phyloP scores from a whole-genome alignment of 2,113 vertebrate genomes.

The Crypturellus undulatus region DNA sequence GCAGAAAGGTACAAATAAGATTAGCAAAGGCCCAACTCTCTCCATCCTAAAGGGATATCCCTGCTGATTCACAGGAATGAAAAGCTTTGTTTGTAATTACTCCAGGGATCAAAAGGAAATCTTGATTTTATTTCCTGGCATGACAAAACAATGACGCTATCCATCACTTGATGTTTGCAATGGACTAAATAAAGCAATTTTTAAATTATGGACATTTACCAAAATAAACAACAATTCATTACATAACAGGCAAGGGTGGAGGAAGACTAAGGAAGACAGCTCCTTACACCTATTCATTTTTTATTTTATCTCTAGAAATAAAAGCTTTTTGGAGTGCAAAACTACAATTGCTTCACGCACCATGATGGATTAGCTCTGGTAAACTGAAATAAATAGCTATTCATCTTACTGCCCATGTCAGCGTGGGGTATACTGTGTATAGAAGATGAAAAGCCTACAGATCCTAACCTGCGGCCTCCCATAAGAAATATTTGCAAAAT shows the following conservation, averaged over 20 bases:
- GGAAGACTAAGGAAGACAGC: conserved; percentile 20
- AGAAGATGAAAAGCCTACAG: conserved; percentile 51
- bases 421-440: neutral
- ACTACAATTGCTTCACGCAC: conserved; percentile 63
- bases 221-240: conserved; percentile 66
- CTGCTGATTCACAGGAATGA: conserved; percentile 49
- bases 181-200: conserved; percentile 71
- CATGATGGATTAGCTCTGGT: conserved; percentile 72
- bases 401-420: conserved; percentile 52
- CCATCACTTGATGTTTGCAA: conserved; percentile 50
- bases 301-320: conserved; percentile 72
- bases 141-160: conserved; percentile 28
- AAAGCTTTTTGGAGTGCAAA: conserved; percentile 46
- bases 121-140: conserved; percentile 20
- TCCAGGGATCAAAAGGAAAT: conserved; percentile 63
- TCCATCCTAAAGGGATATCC: neutral
- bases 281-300: conserved; percentile 61
- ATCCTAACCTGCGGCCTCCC: conserved; percentile 29
- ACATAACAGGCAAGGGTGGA: neutral
- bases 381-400: conserved; percentile 73
- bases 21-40: conserved; percentile 30
- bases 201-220: conserved; percentile 66
- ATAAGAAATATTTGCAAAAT: neutral
- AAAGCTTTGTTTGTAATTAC: conserved; percentile 66
- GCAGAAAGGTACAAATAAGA: conserved; percentile 6